Conservation (phyloP, 2,113 vertebrate genomes). For the Silurus asotus region DNA sequence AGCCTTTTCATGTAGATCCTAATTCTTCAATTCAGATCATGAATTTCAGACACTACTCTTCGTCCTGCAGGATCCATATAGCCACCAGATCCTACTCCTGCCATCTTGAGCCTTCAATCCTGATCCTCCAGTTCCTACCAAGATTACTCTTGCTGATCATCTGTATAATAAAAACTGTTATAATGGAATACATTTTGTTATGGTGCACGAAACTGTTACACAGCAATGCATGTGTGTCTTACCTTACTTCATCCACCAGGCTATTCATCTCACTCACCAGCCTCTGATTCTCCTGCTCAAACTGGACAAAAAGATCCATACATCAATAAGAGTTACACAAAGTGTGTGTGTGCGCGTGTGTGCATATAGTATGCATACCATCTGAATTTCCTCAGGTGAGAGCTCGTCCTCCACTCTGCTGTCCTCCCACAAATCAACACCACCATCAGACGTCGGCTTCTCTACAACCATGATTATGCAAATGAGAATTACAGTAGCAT, state of each 20-base stretch:
- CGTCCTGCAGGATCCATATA: too few species aligned
- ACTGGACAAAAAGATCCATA: slow-evolving; percentile 67
- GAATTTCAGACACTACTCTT: too few species aligned
- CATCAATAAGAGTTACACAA: neutral
- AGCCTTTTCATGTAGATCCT: too few species aligned
- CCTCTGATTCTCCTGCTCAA: slow-evolving; percentile 95
- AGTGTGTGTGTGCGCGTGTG: slow-evolving; percentile 14
- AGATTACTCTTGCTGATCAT: neutral
- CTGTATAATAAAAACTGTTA: neutral
- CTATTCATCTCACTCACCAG: slow-evolving; percentile 94
- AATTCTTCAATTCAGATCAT: too few species aligned
- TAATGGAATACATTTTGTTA: neutral
- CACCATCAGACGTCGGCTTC: slow-evolving; percentile 70
- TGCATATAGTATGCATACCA: slow-evolving; percentile 71
- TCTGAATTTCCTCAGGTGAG: slow-evolving; percentile 95
- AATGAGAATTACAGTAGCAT: too few species aligned
- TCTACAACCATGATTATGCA: slow-evolving; percentile 65
- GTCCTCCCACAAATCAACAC: slow-evolving; percentile 80
- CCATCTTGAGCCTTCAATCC: neutral
- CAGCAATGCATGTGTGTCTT: slow-evolving; percentile 14
- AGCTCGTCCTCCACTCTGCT: slow-evolving; percentile 85
- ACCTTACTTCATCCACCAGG: slow-evolving; percentile 96
- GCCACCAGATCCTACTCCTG: neutral
- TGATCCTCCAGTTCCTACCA: too few species aligned
- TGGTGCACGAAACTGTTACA: neutral